Percentiles rank a stretch among this genome's conserved stretches.
Conservation (phyloP, 2,797 vertebrate species). For the Xenopus petersii region DNA sequence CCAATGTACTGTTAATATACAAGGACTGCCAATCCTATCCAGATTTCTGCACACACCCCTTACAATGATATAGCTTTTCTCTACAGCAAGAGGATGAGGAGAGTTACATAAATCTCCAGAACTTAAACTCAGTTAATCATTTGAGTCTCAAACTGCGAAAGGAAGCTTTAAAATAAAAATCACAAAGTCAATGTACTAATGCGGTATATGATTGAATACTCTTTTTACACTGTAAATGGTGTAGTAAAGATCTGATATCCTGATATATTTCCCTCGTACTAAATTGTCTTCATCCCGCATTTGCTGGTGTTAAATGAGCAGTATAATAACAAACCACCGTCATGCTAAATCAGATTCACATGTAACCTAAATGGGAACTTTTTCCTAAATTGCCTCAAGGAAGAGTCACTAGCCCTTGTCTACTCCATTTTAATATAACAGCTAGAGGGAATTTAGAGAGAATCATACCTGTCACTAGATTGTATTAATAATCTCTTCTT, state of each 20-base stretch:
- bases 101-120: slow-evolving; percentile 15
- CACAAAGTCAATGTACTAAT: neutral
- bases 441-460: slow-evolving; percentile 1
- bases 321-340: neutral
- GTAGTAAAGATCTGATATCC: neutral
- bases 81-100: slow-evolving; percentile 1
- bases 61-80: slow-evolving; percentile 12
- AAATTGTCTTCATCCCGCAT: neutral
- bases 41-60: slow-evolving; percentile 8
- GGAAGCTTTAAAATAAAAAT: slow-evolving; percentile 9
- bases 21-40: slow-evolving; percentile 21
- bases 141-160: neutral
- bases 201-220: neutral
- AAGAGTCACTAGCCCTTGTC: neutral
- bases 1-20: slow-evolving; percentile 29
- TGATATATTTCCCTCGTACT: neutral
- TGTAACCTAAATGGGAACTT: neutral
- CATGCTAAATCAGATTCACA: neutral
- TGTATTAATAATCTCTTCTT: neutral
- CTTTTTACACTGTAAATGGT: neutral
- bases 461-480: neutral
- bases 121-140: slow-evolving; percentile 17
- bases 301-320: neutral
- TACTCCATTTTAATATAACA: neutral
- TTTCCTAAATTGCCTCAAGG: neutral